Percentiles rank a stretch among this genome's conserved stretches.
Evolutionary conservation across 2,797 vertebrate species (phyloP).

Genomic region (Acanthiza pusilla): DNA sequence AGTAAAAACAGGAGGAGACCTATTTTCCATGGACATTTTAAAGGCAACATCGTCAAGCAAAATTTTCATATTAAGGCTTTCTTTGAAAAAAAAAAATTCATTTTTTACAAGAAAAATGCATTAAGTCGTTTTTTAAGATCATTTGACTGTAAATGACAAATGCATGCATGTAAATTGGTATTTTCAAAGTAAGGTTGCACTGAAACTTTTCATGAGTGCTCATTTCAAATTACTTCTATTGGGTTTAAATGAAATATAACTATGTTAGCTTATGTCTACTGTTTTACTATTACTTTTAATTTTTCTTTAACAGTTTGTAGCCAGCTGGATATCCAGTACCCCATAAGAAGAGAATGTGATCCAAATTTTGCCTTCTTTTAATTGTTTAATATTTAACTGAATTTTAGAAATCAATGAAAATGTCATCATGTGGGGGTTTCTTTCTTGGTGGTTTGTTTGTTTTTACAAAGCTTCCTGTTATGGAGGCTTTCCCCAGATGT

Average conservation of each 20-base stretch:
- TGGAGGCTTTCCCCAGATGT: not conserved
- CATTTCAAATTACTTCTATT: not conserved
- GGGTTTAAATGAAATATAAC: not conserved
- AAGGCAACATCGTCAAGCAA: not conserved
- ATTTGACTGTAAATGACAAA: not conserved
- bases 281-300: not conserved
- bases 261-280: not conserved
- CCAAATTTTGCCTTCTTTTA: not conserved
- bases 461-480: not conserved
- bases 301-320: not conserved
- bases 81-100: not conserved
- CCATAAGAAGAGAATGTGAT: not conserved
- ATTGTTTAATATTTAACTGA: not conserved
- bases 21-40: not conserved
- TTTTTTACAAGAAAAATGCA: not conserved
- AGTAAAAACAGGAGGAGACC: not conserved
- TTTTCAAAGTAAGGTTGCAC: not conserved
- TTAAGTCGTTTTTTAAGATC: not conserved
- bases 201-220: not conserved
- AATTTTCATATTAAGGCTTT: not conserved
- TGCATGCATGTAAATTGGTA: not conserved
- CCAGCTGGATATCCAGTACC: not conserved
- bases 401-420: not conserved
- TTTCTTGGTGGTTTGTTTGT: not conserved
- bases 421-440: accelerated